Evolutionary conservation across 2,888 invertebrate genomes (phyloP), one percentile per base, ranked within the genome.

Genomic region (Thera britannica): DNA sequence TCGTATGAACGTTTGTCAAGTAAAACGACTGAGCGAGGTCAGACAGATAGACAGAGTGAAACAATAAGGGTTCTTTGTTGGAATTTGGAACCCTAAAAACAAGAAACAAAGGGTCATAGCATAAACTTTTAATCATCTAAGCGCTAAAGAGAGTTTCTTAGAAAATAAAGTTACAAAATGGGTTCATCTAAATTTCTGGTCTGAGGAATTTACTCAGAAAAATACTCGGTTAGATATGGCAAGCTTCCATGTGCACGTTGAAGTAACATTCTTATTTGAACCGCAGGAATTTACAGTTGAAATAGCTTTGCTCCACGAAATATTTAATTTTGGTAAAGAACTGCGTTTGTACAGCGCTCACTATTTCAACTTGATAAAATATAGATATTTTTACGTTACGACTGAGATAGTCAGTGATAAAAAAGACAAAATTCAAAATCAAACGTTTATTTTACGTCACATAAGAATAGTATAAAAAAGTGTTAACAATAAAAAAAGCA

Each of bases 181-280:
- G 51, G 48, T 56, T 51, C 62, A 44, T 58, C 58, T 62, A 61
- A 62, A 58, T 62, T 5, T 57, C n/a, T 46, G n/a, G n/a, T 46
- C 41, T 8, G 49, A 51, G 49, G 35, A 56, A 62, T 67, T 55
- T 56, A n/a, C 41, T 54, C 12, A 12, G 54, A 41, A 54, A 68
- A 64, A 60, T 61, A 61, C 58, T 54, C 38, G 35, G 11, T 55
- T 38, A 55, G 46, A 48, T 55, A 59, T 57, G 58, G 44, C 44
- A 58, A 62, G 48, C 56, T 68, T 60, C 52, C 41, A 49, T 60
- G 57, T 44, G 62, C 41, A 38, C 36, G 58, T 9, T 34, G 12
- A 9, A 60, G 12, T 58, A 48, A 7, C n/a, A 51, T 49, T 68
- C 36, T 41, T 48, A 64, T 36, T 52, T 46, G 12, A 62, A 59